Percentiles rank a stretch among this genome's conserved stretches.
These are phyloP conservation scores for Gallinago paraguaiae DNA, from an alignment of 2,113 vertebrate species.

Conservation along the genomic window DNA sequence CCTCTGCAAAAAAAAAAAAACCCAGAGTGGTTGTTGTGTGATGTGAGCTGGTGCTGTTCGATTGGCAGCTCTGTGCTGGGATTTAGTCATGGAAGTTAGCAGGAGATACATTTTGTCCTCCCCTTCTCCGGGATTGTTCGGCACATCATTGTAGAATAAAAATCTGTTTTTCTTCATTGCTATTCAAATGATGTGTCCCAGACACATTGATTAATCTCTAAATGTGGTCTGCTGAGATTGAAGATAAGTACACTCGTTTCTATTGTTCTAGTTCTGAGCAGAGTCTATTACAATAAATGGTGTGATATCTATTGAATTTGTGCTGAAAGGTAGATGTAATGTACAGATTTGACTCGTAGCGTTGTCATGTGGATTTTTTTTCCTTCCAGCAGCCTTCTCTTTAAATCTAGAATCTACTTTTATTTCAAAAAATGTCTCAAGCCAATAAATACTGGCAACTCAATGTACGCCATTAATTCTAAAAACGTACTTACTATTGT, in stretches of 20 bases:
- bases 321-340: background rate
- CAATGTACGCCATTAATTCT: background rate
- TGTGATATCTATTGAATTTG: background rate
- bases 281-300: background rate
- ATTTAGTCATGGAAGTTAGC: background rate
- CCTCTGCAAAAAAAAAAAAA: background rate
- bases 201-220: background rate
- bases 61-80: background rate
- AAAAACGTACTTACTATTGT: rapidly evolving
- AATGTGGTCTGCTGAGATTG: background rate
- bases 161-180: background rate
- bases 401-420: background rate
- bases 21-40: rapidly evolving
- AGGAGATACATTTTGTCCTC: background rate
- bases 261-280: background rate
- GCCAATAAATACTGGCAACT: background rate
- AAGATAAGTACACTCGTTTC: background rate
- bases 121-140: background rate
- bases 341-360: background rate
- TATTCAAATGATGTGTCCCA: background rate
- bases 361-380: too few relatives aligned
- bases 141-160: background rate
- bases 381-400: background rate
- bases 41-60: background rate
- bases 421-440: rapidly evolving